phyloP scores from a whole-genome alignment of 2,888 invertebrate species.

The Cryptus armator region DNA sequence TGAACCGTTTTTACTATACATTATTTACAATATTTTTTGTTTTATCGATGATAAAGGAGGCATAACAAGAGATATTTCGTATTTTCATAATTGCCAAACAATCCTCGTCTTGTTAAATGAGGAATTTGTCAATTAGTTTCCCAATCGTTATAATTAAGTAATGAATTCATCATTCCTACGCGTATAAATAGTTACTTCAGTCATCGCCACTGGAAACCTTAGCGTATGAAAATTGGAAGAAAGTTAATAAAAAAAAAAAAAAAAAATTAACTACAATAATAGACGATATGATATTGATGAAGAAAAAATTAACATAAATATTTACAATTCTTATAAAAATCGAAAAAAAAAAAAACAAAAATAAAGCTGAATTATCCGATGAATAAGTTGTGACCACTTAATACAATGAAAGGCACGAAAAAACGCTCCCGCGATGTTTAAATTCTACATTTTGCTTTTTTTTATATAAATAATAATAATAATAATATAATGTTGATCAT shows the following conservation, averaged over 20 bases:
- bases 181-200: conserved; percentile 78
- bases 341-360: conserved; percentile 39
- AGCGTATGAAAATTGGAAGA: conserved; percentile 22
- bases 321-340: conserved; percentile 64
- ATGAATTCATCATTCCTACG: conserved; percentile 35
- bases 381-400: conserved; percentile 49
- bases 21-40: conserved; percentile 62
- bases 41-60: conserved; percentile 10
- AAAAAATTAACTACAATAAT: conserved; percentile 38
- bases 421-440: conserved; percentile 51
- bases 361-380: conserved; percentile 30
- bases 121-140: background rate
- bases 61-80: conserved; percentile 15
- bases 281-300: conserved; percentile 39
- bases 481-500: conserved; percentile 49
- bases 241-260: conserved; percentile 32
- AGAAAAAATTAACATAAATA: conserved; percentile 51
- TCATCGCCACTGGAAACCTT: conserved; percentile 73
- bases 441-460: conserved; percentile 39
- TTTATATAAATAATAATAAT: conserved; percentile 57
- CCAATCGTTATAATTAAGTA: conserved; percentile 20
- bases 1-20: conserved; percentile 60
- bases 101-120: conserved; percentile 31
- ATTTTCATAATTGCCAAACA: background rate
- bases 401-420: conserved; percentile 50